Conservation (phyloP, 2,888 invertebrate genomes). For the Scaptomyza cyrtandrae region DNA sequence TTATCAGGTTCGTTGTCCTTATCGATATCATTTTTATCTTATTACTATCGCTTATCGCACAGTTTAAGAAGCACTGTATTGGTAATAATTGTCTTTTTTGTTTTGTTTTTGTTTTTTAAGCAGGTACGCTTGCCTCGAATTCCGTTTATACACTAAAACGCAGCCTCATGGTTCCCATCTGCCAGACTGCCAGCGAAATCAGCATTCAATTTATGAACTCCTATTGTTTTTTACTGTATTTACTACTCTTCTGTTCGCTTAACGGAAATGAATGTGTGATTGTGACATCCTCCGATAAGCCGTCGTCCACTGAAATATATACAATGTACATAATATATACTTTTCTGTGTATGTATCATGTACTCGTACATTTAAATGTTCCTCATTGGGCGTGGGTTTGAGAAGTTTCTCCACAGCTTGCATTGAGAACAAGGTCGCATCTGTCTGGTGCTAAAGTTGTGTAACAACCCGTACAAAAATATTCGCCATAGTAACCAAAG, state of each 20-base stretch:
- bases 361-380: neutral
- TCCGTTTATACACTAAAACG: conserved; percentile 57
- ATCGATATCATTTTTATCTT: conserved; percentile 15
- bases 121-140: conserved; percentile 44
- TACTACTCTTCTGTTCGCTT: conserved; percentile 16
- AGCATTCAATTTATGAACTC: conserved; percentile 38
- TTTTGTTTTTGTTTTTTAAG: conserved; percentile 6
- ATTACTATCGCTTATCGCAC: conserved; percentile 10
- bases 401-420: conserved; percentile 37
- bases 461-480: too few relatives aligned
- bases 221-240: conserved; percentile 35
- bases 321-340: conserved; percentile 1
- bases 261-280: conserved; percentile 55
- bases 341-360: conserved; percentile 9
- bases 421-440: conserved; percentile 55
- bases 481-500: too few relatives aligned
- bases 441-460: conserved; percentile 19
- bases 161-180: conserved; percentile 31
- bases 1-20: conserved; percentile 25
- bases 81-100: neutral
- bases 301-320: neutral
- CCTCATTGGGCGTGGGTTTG: conserved; percentile 30
- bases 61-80: conserved; percentile 33
- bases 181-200: conserved; percentile 42
- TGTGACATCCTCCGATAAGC: conserved; percentile 54